Conservation (phyloP, 2,113 vertebrate genomes). For the Campylomormyrus tamandua region DNA sequence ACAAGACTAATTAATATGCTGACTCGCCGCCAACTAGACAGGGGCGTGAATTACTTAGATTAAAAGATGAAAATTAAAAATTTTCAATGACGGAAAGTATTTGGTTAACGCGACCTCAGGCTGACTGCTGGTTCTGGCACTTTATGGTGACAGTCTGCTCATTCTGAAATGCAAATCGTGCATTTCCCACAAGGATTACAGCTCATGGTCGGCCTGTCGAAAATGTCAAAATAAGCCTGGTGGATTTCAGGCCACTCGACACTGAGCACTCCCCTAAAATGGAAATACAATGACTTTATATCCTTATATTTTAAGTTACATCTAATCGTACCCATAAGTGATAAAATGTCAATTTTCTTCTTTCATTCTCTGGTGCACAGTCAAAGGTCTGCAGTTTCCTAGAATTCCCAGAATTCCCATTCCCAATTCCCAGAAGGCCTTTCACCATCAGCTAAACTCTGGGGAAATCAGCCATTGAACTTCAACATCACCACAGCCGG, state of each 20-base stretch:
- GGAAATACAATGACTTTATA: not conserved
- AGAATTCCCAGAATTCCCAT: not conserved
- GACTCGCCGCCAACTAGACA: not conserved
- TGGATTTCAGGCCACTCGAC: not conserved
- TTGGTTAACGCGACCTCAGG: not conserved
- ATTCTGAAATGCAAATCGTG: not conserved
- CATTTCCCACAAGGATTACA: not conserved
- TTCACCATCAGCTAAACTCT: not conserved
- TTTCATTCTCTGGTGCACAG: not conserved
- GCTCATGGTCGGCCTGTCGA: not conserved
- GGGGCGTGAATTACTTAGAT: not conserved
- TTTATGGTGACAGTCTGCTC: not conserved
- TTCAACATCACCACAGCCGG: not conserved
- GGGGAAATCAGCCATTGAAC: not conserved
- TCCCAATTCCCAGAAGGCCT: not conserved
- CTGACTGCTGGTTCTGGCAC: not conserved
- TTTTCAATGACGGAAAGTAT: not conserved
- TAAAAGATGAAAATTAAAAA: not conserved
- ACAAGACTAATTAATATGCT: not conserved
- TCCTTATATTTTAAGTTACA: not conserved
- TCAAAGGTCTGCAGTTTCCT: not conserved
- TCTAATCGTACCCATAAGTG: not conserved
- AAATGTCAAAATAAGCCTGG: not conserved
- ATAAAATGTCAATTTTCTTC: not conserved
- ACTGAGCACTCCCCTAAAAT: not conserved